phyloP scores from a whole-genome alignment of 2,888 invertebrate species.

The Diogma glabrata region DNA sequence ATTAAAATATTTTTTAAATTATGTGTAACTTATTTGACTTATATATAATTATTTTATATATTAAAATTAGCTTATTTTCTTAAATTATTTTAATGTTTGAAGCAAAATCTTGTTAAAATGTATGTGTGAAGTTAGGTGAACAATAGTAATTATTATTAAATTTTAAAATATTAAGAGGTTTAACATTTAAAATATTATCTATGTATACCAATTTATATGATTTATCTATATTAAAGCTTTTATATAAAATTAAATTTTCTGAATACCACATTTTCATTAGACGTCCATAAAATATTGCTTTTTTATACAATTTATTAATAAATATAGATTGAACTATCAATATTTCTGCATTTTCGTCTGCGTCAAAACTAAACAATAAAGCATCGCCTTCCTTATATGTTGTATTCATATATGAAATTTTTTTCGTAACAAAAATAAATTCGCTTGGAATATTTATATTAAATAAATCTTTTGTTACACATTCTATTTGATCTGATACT shows the following conservation, averaged over 20 bases:
- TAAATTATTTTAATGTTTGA: too few relatives aligned
- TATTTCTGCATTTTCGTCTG: neutral
- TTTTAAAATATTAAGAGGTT: neutral
- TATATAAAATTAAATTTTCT: neutral
- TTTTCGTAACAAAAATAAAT: constrained; percentile 8
- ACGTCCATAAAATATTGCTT: constrained; percentile 3
- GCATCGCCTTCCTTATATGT: constrained; percentile 1
- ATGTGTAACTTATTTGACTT: too few relatives aligned
- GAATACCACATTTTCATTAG: constrained; percentile 1
- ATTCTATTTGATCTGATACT: neutral
- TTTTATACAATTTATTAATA: neutral
- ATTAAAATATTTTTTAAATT: too few relatives aligned
- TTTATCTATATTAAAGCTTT: neutral
- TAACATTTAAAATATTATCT: neutral
- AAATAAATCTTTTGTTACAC: constrained; percentile 1
- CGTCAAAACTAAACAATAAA: neutral
- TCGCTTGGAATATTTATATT: neutral
- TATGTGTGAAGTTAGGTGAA: neutral
- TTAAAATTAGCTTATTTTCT: too few relatives aligned
- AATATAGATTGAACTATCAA: neutral
- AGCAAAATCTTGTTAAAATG: too few relatives aligned
- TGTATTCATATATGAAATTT: neutral
- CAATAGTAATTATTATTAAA: neutral
- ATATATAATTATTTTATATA: too few relatives aligned
- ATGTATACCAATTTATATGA: neutral